A percentile compares a stretch with the other conserved stretches of the same genome.
Evolutionary conservation across 1,140 invertebrate species (phyloP).

Genomic region (Macrobrachium rosenbergii): DNA sequence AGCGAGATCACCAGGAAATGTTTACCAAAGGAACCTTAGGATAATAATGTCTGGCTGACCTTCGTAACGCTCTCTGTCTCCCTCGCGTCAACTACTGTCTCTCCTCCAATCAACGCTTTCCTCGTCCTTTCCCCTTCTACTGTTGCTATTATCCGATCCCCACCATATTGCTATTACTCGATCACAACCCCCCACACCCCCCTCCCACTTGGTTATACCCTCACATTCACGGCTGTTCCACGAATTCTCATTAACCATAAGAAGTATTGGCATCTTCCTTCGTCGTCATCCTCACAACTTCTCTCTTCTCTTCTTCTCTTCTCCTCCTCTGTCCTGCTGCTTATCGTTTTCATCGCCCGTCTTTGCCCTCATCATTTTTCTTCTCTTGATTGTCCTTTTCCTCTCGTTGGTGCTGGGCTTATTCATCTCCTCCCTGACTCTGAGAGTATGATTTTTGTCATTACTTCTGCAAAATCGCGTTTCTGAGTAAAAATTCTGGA

Average conservation of each 20-base stretch:
- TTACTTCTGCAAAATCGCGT: too few relatives aligned
- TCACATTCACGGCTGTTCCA: not conserved
- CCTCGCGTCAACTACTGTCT: not conserved
- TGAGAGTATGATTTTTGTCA: too few relatives aligned
- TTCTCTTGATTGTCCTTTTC: conserved; percentile 12
- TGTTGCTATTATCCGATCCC: not conserved
- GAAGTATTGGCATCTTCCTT: not conserved
- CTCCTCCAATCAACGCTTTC: not conserved
- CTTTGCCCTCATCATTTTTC: not conserved
- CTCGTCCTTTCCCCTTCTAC: not conserved
- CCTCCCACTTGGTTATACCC: too few relatives aligned
- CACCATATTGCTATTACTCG: too few relatives aligned
- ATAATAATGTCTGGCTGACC: not conserved
- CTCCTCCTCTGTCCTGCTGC: not conserved
- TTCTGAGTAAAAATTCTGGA: too few relatives aligned
- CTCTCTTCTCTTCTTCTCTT: not conserved
- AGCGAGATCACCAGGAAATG: too few relatives aligned
- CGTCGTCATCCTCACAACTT: not conserved
- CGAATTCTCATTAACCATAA: too few relatives aligned
- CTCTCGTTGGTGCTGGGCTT: not conserved
- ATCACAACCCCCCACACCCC: too few relatives aligned
- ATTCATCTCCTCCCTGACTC: not conserved
- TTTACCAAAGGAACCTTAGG: too few relatives aligned
- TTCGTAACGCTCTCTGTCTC: not conserved
- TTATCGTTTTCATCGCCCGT: not conserved